Base-by-base conservation (phyloP, 2,888 invertebrate genomes). In the Lomographa bimaculata region DNA sequence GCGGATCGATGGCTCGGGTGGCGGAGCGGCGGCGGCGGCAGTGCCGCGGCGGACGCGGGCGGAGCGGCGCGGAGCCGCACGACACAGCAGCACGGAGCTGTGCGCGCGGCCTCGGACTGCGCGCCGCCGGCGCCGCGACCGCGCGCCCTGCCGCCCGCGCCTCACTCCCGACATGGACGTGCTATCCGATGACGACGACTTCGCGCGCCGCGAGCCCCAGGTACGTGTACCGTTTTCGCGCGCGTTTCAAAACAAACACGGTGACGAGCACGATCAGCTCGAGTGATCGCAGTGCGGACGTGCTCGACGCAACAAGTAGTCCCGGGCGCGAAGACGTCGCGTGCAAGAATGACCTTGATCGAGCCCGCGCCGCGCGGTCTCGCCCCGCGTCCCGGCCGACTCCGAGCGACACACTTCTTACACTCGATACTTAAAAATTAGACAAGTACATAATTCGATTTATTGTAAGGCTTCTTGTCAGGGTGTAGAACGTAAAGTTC, bases 151-250 rank as follows among this genome's bases (percentile, higher is more conserved):
- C 58, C 49, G 30, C 29, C 37, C 58, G 46, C 71, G 58, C 69
- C 65, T 46, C 52, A 43, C 45, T 57, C 56, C 45, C 63, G 77
- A 74, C 74, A 89, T 89, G 87, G 86, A 89, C 81, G 84, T 81
- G 70, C 87, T 87, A 73, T 86, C 86, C 69, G 87, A 89, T 75
- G 87, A 89, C 72, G 86, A 87, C 63, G 87, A 89, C 32, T 85
- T 73, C 70, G 62, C 77, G 73, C 83, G 83, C 71, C 81, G 84
- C 51, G 83, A 83, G 57, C 77, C 76, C 60, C 86, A 87, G 87
- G 87, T 89, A 83, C 60, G 71, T 14, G 4, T 4, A 4, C 14
- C 4, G 14, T 64, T 25, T 17, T 39, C 29, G 29, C 38, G 43
- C 30, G 46, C 48, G 21, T 27, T 28, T 17, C 39, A 34, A 39